These are phyloP conservation scores for Eucera pruinosa DNA, from an alignment of 2,888 invertebrate genomes.

Conservation along the genomic window DNA sequence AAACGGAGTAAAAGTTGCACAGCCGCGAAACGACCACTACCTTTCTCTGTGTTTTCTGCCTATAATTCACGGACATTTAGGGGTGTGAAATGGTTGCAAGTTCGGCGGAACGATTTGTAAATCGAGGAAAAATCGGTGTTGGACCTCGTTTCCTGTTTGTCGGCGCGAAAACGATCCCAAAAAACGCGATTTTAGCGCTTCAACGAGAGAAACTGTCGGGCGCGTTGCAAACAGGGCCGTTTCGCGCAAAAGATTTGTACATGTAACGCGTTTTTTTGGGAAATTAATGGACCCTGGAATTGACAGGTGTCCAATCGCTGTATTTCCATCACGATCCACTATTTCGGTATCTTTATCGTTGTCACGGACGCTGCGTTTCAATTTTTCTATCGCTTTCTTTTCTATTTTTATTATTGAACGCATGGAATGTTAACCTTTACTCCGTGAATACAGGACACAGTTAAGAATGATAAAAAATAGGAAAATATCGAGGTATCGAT, in stretches of 20 bases:
- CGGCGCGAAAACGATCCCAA: slow-evolving; percentile 30
- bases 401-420: neutral
- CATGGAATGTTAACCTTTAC: neutral
- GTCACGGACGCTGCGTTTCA: slow-evolving; percentile 23
- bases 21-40: slow-evolving; percentile 21
- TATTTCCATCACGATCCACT: slow-evolving; percentile 11
- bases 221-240: slow-evolving; percentile 7
- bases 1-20: neutral
- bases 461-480: too few species aligned
- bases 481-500: too few species aligned
- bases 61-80: slow-evolving; percentile 24
- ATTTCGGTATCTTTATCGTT: slow-evolving; percentile 8
- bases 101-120: slow-evolving; percentile 36
- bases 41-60: slow-evolving; percentile 13
- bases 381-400: neutral
- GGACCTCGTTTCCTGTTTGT: slow-evolving; percentile 35
- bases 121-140: slow-evolving; percentile 22
- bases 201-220: slow-evolving; percentile 15
- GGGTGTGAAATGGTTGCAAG: slow-evolving; percentile 24
- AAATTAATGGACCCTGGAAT: slow-evolving; percentile 41
- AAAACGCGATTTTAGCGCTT: slow-evolving; percentile 34
- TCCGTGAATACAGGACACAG: too few species aligned
- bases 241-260: slow-evolving; percentile 33
- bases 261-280: neutral
- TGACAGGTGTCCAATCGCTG: slow-evolving; percentile 39